Evolutionary conservation across 2,797 vertebrate species (phyloP).

Genomic region (Rhinoraja longicauda): DNA sequence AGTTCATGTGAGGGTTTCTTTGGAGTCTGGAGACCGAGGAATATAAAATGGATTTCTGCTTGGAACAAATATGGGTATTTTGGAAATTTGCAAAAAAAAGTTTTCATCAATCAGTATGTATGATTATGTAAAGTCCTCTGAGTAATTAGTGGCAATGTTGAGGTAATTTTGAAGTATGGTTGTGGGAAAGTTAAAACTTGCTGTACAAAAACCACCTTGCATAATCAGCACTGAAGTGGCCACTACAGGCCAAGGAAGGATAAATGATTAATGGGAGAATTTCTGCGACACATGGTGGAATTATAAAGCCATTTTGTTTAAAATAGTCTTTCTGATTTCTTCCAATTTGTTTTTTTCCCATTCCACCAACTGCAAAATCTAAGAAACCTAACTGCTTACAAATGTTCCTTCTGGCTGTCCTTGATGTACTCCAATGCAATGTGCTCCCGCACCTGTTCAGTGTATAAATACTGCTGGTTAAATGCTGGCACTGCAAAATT

Average conservation of each 20-base stretch:
- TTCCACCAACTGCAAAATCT: neutral
- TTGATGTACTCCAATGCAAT: neutral
- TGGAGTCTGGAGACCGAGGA: no score
- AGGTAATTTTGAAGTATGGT: no score
- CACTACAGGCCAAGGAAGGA: neutral
- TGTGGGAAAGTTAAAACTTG: no score
- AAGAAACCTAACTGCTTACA: neutral
- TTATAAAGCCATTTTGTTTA: neutral
- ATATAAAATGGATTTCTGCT: no score
- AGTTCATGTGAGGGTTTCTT: no score
- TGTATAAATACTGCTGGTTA: neutral
- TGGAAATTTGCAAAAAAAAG: no score
- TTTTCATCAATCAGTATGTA: no score
- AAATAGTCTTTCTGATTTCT: neutral
- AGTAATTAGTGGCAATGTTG: no score
- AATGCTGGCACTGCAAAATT: conserved; percentile 23
- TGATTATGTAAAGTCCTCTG: no score
- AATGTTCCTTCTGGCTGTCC: no score
- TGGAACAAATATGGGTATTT: no score
- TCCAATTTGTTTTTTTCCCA: neutral
- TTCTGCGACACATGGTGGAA: neutral
- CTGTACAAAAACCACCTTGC: no score
- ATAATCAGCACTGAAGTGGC: neutral
- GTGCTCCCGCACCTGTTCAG: neutral
- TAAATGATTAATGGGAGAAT: neutral